Evolutionary conservation across 23 tunicate species (phyloP).

Genomic region (Halocynthia roretzi): DNA sequence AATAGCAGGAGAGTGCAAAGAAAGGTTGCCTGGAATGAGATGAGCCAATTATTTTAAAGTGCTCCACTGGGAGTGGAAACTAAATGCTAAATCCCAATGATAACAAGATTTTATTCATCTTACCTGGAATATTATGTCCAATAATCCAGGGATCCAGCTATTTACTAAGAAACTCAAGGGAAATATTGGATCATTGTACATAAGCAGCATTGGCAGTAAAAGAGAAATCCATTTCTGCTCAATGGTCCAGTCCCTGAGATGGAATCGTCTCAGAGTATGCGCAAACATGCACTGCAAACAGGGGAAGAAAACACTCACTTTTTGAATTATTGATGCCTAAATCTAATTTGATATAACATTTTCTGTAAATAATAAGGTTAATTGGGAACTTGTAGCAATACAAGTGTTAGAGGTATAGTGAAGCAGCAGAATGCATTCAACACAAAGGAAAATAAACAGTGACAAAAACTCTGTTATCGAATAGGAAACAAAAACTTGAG

Average conservation of each 20-base stretch:
- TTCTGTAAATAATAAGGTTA: background rate
- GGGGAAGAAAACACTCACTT: background rate
- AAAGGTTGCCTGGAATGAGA: slow-evolving; percentile 53
- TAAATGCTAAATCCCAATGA: background rate
- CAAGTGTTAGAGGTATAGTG: background rate
- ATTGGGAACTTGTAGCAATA: too few species aligned
- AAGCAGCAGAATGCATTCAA: background rate
- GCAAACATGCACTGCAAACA: slow-evolving; percentile 55
- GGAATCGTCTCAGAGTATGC: slow-evolving; percentile 59
- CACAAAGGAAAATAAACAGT: background rate
- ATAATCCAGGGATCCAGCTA: slow-evolving; percentile 84
- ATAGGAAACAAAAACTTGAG: background rate
- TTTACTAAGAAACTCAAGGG: slow-evolving; percentile 66
- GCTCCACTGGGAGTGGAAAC: background rate
- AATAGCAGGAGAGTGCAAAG: slow-evolving; percentile 52
- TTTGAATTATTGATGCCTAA: background rate
- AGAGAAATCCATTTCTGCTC: slow-evolving; percentile 92
- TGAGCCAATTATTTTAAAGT: background rate
- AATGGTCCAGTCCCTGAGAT: slow-evolving; percentile 83
- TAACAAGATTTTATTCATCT: background rate
- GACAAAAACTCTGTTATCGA: too few species aligned
- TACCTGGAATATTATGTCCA: slow-evolving; percentile 74
- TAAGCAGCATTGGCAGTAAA: slow-evolving; percentile 59
- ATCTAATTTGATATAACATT: slow-evolving; percentile 1
- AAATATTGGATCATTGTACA: slow-evolving; percentile 79